Evolutionary conservation across 2,113 vertebrate species (phyloP).

Genomic region (Ceuthmochares aereus): DNA sequence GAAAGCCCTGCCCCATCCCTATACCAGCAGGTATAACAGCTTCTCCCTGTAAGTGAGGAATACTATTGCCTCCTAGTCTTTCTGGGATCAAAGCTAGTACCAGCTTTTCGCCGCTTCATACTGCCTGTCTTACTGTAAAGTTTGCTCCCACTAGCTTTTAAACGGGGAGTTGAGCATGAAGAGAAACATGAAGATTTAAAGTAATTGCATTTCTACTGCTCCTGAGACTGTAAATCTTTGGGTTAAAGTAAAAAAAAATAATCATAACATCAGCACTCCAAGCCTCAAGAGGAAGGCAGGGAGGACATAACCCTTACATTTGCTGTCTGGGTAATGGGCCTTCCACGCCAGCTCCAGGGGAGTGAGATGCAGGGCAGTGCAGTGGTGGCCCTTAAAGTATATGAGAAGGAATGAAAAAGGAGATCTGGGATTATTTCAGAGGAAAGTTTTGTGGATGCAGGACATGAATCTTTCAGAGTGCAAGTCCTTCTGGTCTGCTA

Average conservation of each 20-base stretch:
- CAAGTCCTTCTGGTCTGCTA: background rate
- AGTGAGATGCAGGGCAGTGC: background rate
- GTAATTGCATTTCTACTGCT: background rate
- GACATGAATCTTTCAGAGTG: background rate
- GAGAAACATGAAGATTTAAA: background rate
- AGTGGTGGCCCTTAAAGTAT: background rate
- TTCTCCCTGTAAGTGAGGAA: background rate
- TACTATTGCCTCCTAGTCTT: background rate
- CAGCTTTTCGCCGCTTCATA: background rate
- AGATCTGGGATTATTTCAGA: background rate
- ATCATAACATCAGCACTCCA: background rate
- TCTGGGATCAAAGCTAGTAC: background rate
- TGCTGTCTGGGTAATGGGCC: background rate
- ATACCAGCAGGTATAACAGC: background rate
- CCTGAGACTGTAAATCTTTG: background rate
- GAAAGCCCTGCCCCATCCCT: background rate
- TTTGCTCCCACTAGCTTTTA: background rate
- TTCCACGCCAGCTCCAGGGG: background rate
- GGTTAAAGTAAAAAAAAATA: background rate
- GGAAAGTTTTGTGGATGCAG: background rate
- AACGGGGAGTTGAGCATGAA: background rate
- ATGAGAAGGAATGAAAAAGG: background rate
- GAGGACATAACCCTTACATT: background rate
- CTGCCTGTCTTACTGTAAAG: background rate
- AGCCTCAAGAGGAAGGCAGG: background rate